A percentile compares a stretch with the other conserved stretches of the same genome.
phyloP scores from a whole-genome alignment of 2,797 vertebrate species.

The Masticophis lateralis region DNA sequence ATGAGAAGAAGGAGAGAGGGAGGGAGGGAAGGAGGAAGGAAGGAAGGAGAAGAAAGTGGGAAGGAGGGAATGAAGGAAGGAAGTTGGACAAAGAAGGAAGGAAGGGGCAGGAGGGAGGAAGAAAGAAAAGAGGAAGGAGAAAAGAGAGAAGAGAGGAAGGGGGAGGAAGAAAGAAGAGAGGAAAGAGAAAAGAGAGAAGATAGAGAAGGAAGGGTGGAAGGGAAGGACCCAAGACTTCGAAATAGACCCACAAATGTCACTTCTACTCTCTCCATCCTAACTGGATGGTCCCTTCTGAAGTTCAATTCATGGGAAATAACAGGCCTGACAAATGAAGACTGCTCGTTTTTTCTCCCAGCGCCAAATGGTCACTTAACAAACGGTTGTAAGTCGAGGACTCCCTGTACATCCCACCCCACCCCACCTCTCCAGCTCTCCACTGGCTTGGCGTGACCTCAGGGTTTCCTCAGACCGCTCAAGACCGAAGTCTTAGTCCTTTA shows the following conservation, averaged over 20 bases:
- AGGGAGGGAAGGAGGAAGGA: too few relatives aligned
- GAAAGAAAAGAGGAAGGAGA: too few relatives aligned
- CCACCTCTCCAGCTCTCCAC: neutral
- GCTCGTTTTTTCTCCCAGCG: neutral
- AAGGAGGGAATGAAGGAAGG: too few relatives aligned
- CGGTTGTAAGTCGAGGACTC: neutral
- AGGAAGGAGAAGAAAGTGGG: too few relatives aligned
- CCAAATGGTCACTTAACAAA: neutral
- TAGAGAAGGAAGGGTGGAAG: too few relatives aligned
- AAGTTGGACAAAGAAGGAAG: neutral
- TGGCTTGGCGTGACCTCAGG: too few relatives aligned
- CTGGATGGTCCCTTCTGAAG: neutral
- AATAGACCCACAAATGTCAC: neutral
- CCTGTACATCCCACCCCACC: neutral
- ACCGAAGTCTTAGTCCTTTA: conserved; percentile 20
- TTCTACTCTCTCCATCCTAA: neutral
- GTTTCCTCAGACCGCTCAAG: neutral
- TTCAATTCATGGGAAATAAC: neutral
- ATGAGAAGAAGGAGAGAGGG: too few relatives aligned
- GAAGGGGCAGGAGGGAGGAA: neutral
- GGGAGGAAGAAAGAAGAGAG: too few relatives aligned
- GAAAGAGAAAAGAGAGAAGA: too few relatives aligned
- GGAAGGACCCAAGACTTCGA: neutral
- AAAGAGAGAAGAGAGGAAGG: too few relatives aligned
- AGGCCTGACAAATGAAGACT: neutral